Evolutionary conservation across 1,140 invertebrate genomes (phyloP).

Genomic region (Dendroctonus ponderosae): DNA sequence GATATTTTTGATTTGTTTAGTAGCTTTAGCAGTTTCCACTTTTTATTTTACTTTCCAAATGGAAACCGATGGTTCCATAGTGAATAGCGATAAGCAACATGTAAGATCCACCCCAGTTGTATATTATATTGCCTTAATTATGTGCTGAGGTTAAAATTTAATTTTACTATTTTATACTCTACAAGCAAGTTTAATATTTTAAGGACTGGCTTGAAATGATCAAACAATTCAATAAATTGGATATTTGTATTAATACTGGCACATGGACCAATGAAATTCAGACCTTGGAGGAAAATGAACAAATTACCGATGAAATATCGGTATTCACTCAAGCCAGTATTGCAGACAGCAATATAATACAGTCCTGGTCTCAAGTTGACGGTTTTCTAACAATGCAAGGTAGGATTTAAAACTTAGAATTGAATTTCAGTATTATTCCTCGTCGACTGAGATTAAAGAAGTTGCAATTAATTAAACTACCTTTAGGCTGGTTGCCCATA

Average conservation of each 20-base stretch:
- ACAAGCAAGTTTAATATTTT: background rate
- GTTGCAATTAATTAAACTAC: background rate
- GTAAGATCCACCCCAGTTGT: slow-evolving; percentile 5
- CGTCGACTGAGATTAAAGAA: background rate
- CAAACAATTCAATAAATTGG: slow-evolving; percentile 23
- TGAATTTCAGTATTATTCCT: background rate
- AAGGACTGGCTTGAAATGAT: slow-evolving; percentile 21
- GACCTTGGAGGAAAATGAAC: background rate
- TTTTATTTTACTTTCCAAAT: slow-evolving; percentile 27
- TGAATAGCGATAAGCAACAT: slow-evolving; percentile 24
- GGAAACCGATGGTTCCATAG: slow-evolving; percentile 11
- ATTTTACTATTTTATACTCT: background rate
- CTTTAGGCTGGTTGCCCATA: slow-evolving; percentile 14
- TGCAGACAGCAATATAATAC: background rate
- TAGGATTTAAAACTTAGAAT: background rate
- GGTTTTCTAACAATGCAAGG: slow-evolving; percentile 22
- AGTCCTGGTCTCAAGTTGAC: slow-evolving; percentile 2
- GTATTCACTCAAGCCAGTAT: slow-evolving; percentile 13
- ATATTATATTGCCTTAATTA: background rate
- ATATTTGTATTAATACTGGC: slow-evolving; percentile 9
- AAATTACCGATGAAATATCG: slow-evolving; percentile 2
- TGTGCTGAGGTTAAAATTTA: background rate
- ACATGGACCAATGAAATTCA: slow-evolving; percentile 19
- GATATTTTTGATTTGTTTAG: slow-evolving; percentile 23
- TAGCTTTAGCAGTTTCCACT: slow-evolving; percentile 18